Evolutionary conservation across 2,113 vertebrate genomes (phyloP).

Genomic region (Pseudorasbora parva): DNA sequence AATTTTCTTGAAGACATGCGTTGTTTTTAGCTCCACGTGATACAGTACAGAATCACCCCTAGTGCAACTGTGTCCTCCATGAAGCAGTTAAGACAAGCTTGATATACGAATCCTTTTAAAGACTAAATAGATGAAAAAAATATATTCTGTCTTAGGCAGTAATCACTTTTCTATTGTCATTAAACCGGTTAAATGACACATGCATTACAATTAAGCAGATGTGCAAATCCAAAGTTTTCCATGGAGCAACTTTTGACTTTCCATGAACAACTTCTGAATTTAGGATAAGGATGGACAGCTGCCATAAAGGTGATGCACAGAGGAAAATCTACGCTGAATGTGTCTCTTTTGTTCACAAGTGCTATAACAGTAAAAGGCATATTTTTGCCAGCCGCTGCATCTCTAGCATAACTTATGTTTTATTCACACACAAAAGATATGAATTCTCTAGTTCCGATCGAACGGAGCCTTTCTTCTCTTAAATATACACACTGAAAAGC

Average conservation of each 20-base stretch:
- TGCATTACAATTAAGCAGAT: slow-evolving; percentile 46
- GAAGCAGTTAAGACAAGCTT: slow-evolving; percentile 28
- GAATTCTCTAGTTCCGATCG: slow-evolving; percentile 17
- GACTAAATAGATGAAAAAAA: not conserved
- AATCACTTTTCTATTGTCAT: slow-evolving; percentile 39
- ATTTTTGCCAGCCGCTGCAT: slow-evolving; percentile 63
- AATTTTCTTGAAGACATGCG: slow-evolving; percentile 40
- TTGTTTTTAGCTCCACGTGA: slow-evolving; percentile 42
- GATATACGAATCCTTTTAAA: slow-evolving; percentile 7
- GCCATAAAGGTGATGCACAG: slow-evolving; percentile 73
- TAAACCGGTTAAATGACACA: slow-evolving; percentile 37
- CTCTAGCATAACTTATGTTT: slow-evolving; percentile 41
- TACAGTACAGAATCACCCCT: slow-evolving; percentile 64
- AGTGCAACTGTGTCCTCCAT: slow-evolving; percentile 67
- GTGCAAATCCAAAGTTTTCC: slow-evolving; percentile 28
- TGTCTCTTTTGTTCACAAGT: slow-evolving; percentile 74
- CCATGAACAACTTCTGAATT: slow-evolving; percentile 11
- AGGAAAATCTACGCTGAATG: slow-evolving; percentile 65
- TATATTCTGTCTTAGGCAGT: slow-evolving; percentile 33
- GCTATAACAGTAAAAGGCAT: slow-evolving; percentile 62
- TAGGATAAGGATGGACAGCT: slow-evolving; percentile 64
- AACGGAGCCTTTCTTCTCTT: not conserved
- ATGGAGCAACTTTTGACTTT: slow-evolving; percentile 33
- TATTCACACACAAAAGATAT: slow-evolving; percentile 35
- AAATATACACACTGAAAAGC: not conserved